Evolutionary conservation across 2,797 vertebrate genomes (phyloP).

Genomic region (Enteromius argenteus): DNA sequence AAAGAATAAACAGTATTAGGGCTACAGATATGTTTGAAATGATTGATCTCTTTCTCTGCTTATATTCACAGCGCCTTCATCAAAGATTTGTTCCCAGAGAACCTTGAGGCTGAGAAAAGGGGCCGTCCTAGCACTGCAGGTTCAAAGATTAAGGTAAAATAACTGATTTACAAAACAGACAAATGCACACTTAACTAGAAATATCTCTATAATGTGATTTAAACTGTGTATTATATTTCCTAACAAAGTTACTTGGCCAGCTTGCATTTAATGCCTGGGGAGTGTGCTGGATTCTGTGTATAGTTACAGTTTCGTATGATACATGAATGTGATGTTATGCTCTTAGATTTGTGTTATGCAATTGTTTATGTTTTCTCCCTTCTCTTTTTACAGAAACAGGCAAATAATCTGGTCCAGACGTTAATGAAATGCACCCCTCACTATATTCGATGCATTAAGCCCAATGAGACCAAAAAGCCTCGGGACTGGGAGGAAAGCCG

Average conservation of each 20-base stretch:
- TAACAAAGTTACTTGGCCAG: background rate
- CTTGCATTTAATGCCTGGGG: background rate
- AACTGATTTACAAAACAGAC: background rate
- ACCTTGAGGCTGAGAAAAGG: conserved; percentile 81
- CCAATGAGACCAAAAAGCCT: conserved; percentile 84
- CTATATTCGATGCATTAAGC: conserved; percentile 88
- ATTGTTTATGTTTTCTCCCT: background rate
- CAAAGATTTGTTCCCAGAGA: conserved; percentile 82
- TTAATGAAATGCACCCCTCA: conserved; percentile 88
- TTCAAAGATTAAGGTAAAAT: conserved; percentile 84
- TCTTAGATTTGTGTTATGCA: background rate
- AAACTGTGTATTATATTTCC: background rate
- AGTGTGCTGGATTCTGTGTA: background rate
- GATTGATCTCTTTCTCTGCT: background rate
- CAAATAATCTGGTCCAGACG: conserved; percentile 83
- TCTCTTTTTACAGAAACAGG: conserved; percentile 79
- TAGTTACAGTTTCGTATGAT: background rate
- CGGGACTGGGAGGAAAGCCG: conserved; percentile 86
- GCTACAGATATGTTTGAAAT: conserved; percentile 15
- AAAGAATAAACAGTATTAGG: background rate
- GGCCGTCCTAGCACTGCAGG: conserved; percentile 83
- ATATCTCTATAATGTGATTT: background rate
- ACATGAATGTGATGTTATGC: background rate
- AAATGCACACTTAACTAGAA: background rate
- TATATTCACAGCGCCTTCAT: conserved; percentile 78